Evolutionary conservation across 2,797 vertebrate genomes (phyloP), one percentile per base, ranked within the genome.

Genomic region (Tokudaia tokunoshimensis): DNA sequence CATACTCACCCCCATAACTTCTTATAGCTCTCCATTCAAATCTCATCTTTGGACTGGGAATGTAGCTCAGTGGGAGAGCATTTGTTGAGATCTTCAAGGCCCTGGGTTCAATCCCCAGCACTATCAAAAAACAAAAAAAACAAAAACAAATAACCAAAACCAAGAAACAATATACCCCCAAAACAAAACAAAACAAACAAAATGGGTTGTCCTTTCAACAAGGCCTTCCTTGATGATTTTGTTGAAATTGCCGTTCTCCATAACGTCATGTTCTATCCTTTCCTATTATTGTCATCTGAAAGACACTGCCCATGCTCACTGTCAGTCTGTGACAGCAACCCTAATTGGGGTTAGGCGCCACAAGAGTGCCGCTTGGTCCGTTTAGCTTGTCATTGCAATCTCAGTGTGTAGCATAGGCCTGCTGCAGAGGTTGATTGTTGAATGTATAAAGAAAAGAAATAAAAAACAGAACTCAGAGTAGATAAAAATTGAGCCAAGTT

Each of bases 401-500:
- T 70, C 52, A 78, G 34, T 44, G 65, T 22, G 50, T 55, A 55
- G 82, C n/a, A 59, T 22, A 80, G 52, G 26, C 22, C 61, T 91
- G 50, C 24, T 52, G 50, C 65, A 59, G 93, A 59, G 93, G 80
- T 79, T 24, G 55, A 44, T 41, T 22, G 88, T 70, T 92, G 91
- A 81, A 67, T 87, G 90, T 34, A 37, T 61, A 76, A 78, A 89
- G 50, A 50, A 92, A 87, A 95, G 82, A 91, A 89, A 57, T 52
- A 61, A 0, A 75, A 31, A 81, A 67, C 65, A 59, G 29, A 83
- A 70, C 78, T 94, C 24, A 72, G 74, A 91, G 61, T 82, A 75
- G 91, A 94, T 84, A 85, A 88, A 93, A 90, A 93, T 37, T 6
- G 89, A 93, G 47, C 47, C 63, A 75, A 88, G 29, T 92, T 67